Evolutionary conservation across 92 coral and sea anemone species (phyloP), one percentile per base, ranked within the genome.

Genomic region (Pocillopora meandrina): DNA sequence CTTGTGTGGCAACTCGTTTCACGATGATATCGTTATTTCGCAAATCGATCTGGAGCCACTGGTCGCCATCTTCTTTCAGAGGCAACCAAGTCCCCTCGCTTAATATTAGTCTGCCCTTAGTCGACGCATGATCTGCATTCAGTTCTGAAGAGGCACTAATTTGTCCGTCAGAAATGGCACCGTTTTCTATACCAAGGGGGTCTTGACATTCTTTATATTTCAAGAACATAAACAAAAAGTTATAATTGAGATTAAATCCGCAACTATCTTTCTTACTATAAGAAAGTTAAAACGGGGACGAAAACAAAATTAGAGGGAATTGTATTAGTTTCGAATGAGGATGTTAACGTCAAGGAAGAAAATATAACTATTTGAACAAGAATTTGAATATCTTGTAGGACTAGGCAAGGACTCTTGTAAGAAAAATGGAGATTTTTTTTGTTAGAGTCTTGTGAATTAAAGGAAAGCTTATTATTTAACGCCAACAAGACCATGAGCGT

Each of bases 21-120:
- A 81, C 67, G 31, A 49, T 55, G 55, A 73, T 87, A 55, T 73
- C 71, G 47, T 72, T 31, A 61, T 67, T 74, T 15, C 82, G 77
- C 61, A 87, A 72, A 66, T 87, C 90, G 15, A 87, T 82, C 68
- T 87, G 86, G 13, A 87, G 82, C 90, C 90, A 87, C n/a, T 75
- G 90, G 20, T 65, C 56, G 36, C 9, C 15, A 67, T 87, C 86
- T 4, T 12, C 49, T 56, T 34, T 31, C 56, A 49, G 73, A n/a
- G 91, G 63, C 12, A 76, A 76, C 91, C 91, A 88, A 35, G 84
- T 65, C 19, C 91, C 87, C 16, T 61, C 75, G 64, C 79, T 63
- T 10, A 66, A 66, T 12, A 12, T 23, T 12, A 66, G 36, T 66
- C 71, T 23, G 34, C 35, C 71, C 23, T 9, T 33, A 26, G 33